Evolutionary conservation across 2,888 invertebrate species (phyloP), one percentile per base, ranked within the genome.

Genomic region (Cephus rjabovi): DNA sequence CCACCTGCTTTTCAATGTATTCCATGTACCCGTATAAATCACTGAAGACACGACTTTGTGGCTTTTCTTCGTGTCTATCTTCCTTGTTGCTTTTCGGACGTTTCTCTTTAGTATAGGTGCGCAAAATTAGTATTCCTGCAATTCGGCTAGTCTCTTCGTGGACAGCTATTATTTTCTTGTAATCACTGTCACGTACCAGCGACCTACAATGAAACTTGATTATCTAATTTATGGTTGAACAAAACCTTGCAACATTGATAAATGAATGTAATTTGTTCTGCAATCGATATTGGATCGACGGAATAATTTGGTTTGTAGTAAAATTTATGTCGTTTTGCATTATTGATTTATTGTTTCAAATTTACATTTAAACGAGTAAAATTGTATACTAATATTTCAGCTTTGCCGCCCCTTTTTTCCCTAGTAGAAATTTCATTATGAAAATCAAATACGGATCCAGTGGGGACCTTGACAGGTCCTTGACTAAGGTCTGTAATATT

Each of bases 91-190:
- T 34, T 0, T 34, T 11, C 3, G 23, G 12, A 37, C 40, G 71
- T 30, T 37, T 15, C 1, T 34, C 40, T 0, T 34, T 37, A 23
- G 33, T 71, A 30, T 75, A 34, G 3, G 34, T 30, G 11, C 74
- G 74, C 15, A 77, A 23, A 23, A 77, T 12, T n/a, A 77, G 1
- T 12, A 71, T 37, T 35, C 77, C 77, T 0, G 77, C 31, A 74
- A 77, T 74, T 4, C 74, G 74, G 3, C 69, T 37, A 1, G 77
- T 77, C n/a, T 40, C 33, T 34, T 75, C 75, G 40, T 77, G 70
- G 4, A 77, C 37, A 15, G 77, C 77, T n/a, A 70, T 11, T n/a
- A 77, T 56, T 9, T 56, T 56, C 56, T 56, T 6, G 56, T 56
- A 56, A 23, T 56, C 56, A 0, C 23, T 56, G 23, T 56, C 56